Evolutionary conservation across 2,888 invertebrate species (phyloP).

Genomic region (Dynastes grantii): DNA sequence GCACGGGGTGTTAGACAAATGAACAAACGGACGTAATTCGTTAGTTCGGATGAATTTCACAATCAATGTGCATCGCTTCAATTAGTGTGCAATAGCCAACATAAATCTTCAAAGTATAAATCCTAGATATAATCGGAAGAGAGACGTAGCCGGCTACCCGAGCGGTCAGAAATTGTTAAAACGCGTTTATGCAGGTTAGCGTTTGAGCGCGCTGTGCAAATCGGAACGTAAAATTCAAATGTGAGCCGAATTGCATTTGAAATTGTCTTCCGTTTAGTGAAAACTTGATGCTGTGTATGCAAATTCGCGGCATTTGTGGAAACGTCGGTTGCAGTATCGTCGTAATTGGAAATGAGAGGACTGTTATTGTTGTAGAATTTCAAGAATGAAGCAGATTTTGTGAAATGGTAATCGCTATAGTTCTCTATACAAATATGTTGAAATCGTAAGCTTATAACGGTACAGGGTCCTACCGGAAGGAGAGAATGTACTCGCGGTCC

Average conservation of each 20-base stretch:
- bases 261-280: conserved; percentile 7
- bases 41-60: conserved; percentile 29
- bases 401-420: no score
- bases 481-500: no score
- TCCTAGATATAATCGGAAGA: conserved; percentile 12
- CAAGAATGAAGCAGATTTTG: no score
- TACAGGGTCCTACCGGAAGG: no score
- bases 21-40: conserved; percentile 28
- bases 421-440: no score
- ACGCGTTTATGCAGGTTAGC: conserved; percentile 1
- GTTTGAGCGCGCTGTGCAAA: not conserved
- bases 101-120: conserved; percentile 43
- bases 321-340: no score
- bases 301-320: not conserved
- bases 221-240: conserved; percentile 30
- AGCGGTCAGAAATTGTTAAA: conserved; percentile 4
- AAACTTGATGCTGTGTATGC: conserved; percentile 3
- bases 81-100: conserved; percentile 28
- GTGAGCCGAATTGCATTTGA: not conserved
- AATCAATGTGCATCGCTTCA: conserved; percentile 32
- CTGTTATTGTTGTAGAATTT: no score
- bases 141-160: not conserved
- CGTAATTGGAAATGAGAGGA: no score
- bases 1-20: not conserved
- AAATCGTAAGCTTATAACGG: no score